Base-by-base conservation (phyloP, 2,888 invertebrate species). In the Stramonita haemastoma region DNA sequence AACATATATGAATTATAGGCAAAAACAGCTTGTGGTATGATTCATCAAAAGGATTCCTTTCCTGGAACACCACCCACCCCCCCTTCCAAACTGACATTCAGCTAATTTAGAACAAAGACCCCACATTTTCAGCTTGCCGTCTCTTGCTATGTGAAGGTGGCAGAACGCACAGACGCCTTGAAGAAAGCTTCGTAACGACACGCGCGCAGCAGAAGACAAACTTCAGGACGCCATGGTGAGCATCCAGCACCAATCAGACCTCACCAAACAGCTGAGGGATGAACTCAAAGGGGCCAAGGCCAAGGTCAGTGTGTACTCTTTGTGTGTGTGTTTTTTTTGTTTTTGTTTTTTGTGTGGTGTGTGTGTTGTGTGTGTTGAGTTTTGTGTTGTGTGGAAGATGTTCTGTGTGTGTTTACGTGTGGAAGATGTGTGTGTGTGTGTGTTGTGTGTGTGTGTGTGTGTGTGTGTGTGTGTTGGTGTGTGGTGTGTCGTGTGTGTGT, bases 111-210 rank as follows among this genome's bases (percentile, higher is more conserved):
- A 46, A 46, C 46, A 46, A 46, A n/a, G n/a, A n/a, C n/a, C n/a
- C n/a, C 66, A 66, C 15, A 8, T 46, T 46, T 46, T 46, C 46
- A 46, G 1, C 60, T 60, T 26, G n/a, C n/a, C 19, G 13, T 17
- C 19, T 60, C 6, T 60, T 1, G 60, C 60, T 15, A 13, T 32
- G 86, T 79, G 13, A 90, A 95, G 95, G 94, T 95, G 83, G 94
- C 94, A 32, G 95, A 95, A 86, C 92, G 94, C n/a, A 95, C 95
- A 89, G 95, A 95, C 88, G 91, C 93, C 8, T 92, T 95, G 77
- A 92, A 94, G 73, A 94, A n/a, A 93, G 84, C 91, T 95, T 85
- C 93, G 95, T 46, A 93, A 92, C 70, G 95, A 95, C 46, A 93
- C 93, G 34, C 93, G 94, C 66, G 94, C 95, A 26, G 89, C 94